Evolutionary conservation across 1,140 invertebrate genomes (phyloP).

Genomic region (Drosophila teissieri): DNA sequence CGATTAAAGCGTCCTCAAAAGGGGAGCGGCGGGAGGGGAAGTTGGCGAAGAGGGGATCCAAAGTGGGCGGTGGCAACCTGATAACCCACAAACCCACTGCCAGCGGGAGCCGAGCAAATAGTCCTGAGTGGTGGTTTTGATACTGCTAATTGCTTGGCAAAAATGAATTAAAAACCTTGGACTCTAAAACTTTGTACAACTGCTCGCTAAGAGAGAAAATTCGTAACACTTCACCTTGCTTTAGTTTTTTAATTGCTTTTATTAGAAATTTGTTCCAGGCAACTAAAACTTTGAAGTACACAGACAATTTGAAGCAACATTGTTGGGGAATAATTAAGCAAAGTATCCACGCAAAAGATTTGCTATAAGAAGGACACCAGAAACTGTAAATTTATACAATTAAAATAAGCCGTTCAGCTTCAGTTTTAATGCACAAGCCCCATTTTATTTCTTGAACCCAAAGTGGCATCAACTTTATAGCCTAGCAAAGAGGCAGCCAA

Average conservation of each 20-base stretch:
- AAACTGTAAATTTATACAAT: too few species aligned
- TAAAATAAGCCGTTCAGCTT: neutral
- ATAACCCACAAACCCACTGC: constrained; percentile 70
- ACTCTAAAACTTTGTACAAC: constrained; percentile 13
- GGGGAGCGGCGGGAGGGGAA: neutral
- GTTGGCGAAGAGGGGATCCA: too few species aligned
- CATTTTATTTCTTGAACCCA: neutral
- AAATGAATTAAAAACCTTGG: constrained; percentile 49
- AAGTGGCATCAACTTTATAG: neutral
- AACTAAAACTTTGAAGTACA: too few species aligned
- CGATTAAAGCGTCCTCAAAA: constrained; percentile 59
- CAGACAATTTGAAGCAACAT: too few species aligned
- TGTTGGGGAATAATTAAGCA: too few species aligned
- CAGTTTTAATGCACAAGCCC: neutral
- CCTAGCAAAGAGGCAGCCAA: neutral
- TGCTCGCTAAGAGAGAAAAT: constrained; percentile 5
- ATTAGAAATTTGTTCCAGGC: neutral
- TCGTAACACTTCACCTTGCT: constrained; percentile 24
- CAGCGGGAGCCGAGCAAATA: constrained; percentile 32
- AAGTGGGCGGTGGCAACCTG: constrained; percentile 24
- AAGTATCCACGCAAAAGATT: neutral
- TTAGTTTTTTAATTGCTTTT: neutral
- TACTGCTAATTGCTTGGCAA: constrained; percentile 47
- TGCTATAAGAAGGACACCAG: too few species aligned
- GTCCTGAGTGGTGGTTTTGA: constrained; percentile 34